Evolutionary conservation across 1,140 invertebrate genomes (phyloP), one percentile per base, ranked within the genome.

Genomic region (Drosophila ironensis): DNA sequence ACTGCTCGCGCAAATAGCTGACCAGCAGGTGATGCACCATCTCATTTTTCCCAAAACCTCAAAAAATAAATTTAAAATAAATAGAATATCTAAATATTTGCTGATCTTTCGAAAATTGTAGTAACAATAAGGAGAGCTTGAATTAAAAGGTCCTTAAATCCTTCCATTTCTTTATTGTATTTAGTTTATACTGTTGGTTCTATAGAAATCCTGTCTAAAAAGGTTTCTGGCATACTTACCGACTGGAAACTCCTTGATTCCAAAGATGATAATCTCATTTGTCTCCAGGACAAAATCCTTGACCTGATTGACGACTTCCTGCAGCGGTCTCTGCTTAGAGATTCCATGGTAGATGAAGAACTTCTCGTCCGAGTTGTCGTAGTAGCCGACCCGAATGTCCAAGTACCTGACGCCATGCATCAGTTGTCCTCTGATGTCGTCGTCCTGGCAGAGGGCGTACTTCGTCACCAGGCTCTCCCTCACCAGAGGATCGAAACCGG

Each of bases 221-320:
- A 7, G 14, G 0, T 9, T 14, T 24, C n/a, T 1, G 8, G 4
- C 14, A 27, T 1, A 69, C 88, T 80, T 40, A 92, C 92, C 93
- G 22, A 91, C 87, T 6, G 92, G 92, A 86, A 94, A 94, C 67
- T 92, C 91, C 57, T 93, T 93, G 19, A 94, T 87, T 46, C 94
- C 93, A 54, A 94, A 90, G 12, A 94, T 92, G 2, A 94, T 89
- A 56, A 94, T 93, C 86, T 94, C 93, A 61, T 93, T 90, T n/a
- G 92, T 93, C 57, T 91, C 91, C 22, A 90, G 68, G 8, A 93
- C 88, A 72, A 94, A 94, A n/a, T 57, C 74, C 74, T 91, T 91
- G 1, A 94, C 89, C 50, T 93, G 91, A 12, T 91, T 77, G 0
- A 93, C 73, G 0, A 93, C 81, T 5, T 88, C 88, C 48, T 84